These are phyloP conservation scores for Urophycis tenuis DNA, from an alignment of 2,797 vertebrate species.

Conservation along the genomic window DNA sequence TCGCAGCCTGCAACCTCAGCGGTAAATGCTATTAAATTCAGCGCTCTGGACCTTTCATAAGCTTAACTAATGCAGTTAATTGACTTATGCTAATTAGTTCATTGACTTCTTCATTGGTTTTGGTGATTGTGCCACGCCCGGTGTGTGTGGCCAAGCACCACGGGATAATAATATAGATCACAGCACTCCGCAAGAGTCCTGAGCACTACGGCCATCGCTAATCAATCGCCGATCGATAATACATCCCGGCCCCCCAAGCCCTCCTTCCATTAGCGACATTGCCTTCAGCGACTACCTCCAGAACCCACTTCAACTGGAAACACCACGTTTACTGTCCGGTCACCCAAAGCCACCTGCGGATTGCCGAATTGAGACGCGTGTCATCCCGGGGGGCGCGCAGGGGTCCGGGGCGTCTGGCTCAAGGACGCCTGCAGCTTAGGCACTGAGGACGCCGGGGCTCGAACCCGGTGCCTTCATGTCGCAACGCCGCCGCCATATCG, in stretches of 20 bases:
- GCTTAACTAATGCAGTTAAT: neutral
- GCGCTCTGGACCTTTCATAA: too few species aligned
- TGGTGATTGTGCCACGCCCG: neutral
- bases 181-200: neutral
- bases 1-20: too few species aligned
- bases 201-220: neutral
- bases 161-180: neutral
- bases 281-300: neutral
- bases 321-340: neutral
- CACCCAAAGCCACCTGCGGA: neutral
- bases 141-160: neutral
- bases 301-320: neutral
- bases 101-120: neutral
- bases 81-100: neutral
- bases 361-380: neutral
- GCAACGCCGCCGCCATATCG: neutral
- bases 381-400: neutral
- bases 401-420: neutral
- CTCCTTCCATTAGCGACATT: neutral
- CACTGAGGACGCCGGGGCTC: neutral
- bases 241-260: neutral
- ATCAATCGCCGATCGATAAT: neutral
- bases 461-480: neutral
- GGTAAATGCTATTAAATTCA: too few species aligned
- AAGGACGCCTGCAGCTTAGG: neutral